Base-by-base conservation (phyloP, 2,113 vertebrate species). In the Melanocharis versteri region DNA sequence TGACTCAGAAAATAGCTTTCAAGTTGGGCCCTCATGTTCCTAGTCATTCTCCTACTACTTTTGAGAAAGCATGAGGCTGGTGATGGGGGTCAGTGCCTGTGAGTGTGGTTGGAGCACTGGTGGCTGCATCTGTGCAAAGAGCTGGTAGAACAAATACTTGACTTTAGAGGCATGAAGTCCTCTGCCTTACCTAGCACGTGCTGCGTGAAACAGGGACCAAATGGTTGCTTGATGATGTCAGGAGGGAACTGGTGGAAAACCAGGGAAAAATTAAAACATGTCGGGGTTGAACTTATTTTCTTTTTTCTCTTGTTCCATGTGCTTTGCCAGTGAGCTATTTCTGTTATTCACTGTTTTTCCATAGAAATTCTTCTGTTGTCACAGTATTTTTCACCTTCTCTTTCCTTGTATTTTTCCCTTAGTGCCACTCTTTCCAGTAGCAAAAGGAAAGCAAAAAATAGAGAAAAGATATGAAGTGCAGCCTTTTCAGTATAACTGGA, bases 181-280 rank as follows among this genome's bases (percentile, higher is more conserved):
- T 90, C 66, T 76, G 37, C 64, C 33, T 86, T 88, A 85, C 64
- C 71, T 51, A 83, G 51, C 68, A 81, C 0, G 2, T 89, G 76
- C 60, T 89, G 51, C 20, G 17, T 75, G 79, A 93, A 95, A 84
- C 92, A 83, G 85, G 81, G 71, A 94, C 65, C 69, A 64, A 89
- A 87, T 93, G 91, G 70, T 61, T 93, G 22, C 61, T 87, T 89
- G 73, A 66, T 94, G 88, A 90, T 92, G 93, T 94, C 90, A 96
- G 51, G 56, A 96, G 44, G 20, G 31, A 90, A 56, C 40, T 88
- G 62, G 54, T 93, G 51, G 78, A 96, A 96, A 96, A 97, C 60
- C 31, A 93, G 81, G 65, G 84, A 76, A 96, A 96, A 93, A 66
- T 71, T 94, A 94, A 95, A 95, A 91, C 87, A 93, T 90, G 79